A percentile compares a stretch with the other conserved stretches of the same genome.
Evolutionary conservation across 2,888 invertebrate genomes (phyloP).

Genomic region (Tortricodes alternella): DNA sequence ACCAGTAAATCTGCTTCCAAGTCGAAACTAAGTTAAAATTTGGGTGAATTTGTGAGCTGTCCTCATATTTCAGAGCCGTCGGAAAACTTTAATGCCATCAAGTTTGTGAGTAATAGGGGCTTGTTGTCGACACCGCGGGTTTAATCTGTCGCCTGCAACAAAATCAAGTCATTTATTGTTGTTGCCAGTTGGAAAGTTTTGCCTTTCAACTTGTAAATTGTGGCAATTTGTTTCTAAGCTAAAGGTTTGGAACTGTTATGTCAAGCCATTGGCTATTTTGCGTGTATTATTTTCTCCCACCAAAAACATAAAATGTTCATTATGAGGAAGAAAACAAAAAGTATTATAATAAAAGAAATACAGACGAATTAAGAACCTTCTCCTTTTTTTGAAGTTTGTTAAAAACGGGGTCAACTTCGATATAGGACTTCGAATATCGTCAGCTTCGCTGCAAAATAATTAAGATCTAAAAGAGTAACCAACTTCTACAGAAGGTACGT

Average conservation of each 20-base stretch:
- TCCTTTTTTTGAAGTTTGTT: no score
- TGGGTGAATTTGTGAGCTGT: slow-evolving; percentile 38
- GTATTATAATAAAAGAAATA: background rate
- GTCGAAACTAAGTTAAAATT: slow-evolving; percentile 43
- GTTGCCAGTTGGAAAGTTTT: slow-evolving; percentile 46
- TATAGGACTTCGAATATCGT: no score
- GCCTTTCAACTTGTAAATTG: slow-evolving; percentile 45
- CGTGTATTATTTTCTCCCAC: slow-evolving; percentile 1
- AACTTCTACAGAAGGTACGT: no score
- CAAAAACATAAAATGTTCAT: no score
- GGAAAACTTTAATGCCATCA: slow-evolving; percentile 63
- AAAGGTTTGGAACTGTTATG: slow-evolving; percentile 2
- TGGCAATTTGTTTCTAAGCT: slow-evolving; percentile 40
- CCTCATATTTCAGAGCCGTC: slow-evolving; percentile 57
- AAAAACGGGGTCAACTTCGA: no score
- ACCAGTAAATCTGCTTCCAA: slow-evolving; percentile 27
- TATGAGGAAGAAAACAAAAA: no score
- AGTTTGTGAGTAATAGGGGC: slow-evolving; percentile 66
- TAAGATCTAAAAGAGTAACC: no score
- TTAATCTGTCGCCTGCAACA: slow-evolving; percentile 55
- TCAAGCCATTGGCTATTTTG: background rate
- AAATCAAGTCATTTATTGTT: slow-evolving; percentile 55
- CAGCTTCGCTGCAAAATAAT: no score
- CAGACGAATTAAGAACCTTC: no score
- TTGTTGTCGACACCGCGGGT: slow-evolving; percentile 52